These are phyloP conservation scores for Nanger granti DNA, from an alignment of 2,113 vertebrate genomes.

Conservation along the genomic window DNA sequence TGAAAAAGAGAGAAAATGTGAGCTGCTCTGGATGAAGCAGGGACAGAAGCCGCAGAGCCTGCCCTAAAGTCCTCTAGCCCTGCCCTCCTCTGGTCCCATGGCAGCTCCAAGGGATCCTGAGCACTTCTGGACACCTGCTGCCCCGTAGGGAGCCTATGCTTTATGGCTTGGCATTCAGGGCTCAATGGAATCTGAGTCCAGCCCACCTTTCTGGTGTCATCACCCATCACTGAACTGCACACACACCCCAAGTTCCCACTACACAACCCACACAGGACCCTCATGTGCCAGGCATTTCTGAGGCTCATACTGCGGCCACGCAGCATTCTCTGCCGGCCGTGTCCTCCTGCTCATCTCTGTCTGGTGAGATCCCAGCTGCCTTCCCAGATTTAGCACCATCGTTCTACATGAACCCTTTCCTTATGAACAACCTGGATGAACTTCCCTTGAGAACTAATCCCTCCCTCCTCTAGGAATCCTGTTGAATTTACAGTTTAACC, in stretches of 20 bases:
- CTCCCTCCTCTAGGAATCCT: not conserved
- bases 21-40: not conserved
- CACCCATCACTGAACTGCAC: not conserved
- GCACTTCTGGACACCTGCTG: not conserved
- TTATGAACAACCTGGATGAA: not conserved
- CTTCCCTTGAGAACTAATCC: not conserved
- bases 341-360: not conserved
- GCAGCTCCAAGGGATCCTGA: not conserved
- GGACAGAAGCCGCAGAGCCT: not conserved
- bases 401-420: not conserved
- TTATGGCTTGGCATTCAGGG: not conserved
- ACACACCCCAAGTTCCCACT: not conserved
- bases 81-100: fast-evolving
- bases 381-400: not conserved
- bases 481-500: not conserved
- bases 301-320: fast-evolving
- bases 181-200: not conserved
- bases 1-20: not conserved
- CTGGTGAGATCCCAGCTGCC: not conserved
- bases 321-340: not conserved
- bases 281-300: not conserved
- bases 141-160: too few relatives aligned
- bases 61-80: not conserved
- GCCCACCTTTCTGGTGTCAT: not conserved
- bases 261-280: not conserved